A percentile compares a stretch with the other conserved stretches of the same genome.
These are phyloP conservation scores for Geopemphigus sp. DNA, from an alignment of 1,140 invertebrate species.

Conservation along the genomic window DNA sequence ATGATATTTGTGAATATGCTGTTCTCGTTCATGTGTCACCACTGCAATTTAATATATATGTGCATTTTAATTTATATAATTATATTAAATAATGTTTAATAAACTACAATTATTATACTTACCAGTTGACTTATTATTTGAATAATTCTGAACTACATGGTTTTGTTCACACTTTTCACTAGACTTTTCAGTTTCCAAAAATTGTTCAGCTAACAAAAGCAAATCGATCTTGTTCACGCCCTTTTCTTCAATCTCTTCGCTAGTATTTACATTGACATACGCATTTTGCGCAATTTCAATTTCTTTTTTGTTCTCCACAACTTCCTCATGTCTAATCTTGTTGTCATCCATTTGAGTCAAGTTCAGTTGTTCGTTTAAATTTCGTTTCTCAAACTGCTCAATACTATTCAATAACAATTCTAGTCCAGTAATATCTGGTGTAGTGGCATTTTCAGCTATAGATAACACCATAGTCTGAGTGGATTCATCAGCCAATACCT, in stretches of 20 bases:
- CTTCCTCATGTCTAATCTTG: background rate
- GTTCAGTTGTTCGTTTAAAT: background rate
- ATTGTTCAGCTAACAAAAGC: slow-evolving; percentile 41
- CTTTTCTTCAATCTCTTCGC: slow-evolving; percentile 33
- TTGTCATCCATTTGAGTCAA: background rate
- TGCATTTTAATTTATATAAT: background rate
- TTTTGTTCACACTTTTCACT: background rate
- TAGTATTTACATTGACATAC: background rate
- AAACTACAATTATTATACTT: background rate
- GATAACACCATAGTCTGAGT: slow-evolving; percentile 22
- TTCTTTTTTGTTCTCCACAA: background rate
- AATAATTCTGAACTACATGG: background rate
- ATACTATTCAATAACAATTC: slow-evolving; percentile 41
- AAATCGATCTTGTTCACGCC: slow-evolving; percentile 45
- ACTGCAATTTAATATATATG: too few relatives aligned
- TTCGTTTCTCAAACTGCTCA: slow-evolving; percentile 42
- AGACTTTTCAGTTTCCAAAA: slow-evolving; percentile 46
- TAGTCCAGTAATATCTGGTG: slow-evolving; percentile 34
- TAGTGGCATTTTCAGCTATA: slow-evolving; percentile 14
- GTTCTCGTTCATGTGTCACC: background rate
- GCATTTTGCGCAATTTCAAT: background rate
- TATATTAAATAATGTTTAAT: background rate
- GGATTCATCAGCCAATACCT: background rate
- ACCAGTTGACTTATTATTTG: slow-evolving; percentile 28
- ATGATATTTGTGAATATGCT: background rate